Conservation (phyloP, 2,113 vertebrate genomes). For the Spea bombifrons region DNA sequence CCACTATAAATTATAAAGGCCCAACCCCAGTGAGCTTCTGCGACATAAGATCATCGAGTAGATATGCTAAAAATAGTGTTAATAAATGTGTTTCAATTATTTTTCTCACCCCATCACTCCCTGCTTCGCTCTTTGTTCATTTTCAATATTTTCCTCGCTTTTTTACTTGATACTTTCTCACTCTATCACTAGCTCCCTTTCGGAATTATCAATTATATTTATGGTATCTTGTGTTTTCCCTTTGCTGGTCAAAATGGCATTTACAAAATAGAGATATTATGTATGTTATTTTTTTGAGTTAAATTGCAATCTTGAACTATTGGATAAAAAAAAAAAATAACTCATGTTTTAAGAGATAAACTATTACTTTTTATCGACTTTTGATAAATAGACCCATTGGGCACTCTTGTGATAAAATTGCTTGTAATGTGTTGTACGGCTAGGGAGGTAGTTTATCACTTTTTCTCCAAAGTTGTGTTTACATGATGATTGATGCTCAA, state of each 20-base stretch:
- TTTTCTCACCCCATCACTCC: too few species aligned
- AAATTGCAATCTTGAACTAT: not conserved
- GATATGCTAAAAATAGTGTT: too few species aligned
- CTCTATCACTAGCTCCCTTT: too few species aligned
- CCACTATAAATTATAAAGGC: too few species aligned
- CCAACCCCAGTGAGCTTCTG: too few species aligned
- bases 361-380: not conserved
- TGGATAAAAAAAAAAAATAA: not conserved
- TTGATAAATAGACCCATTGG: constrained; percentile 1
- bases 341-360: not conserved
- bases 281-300: not conserved
- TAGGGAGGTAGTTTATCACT: not conserved
- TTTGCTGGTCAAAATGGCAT: too few species aligned
- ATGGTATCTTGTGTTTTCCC: not conserved
- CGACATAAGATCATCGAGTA: too few species aligned
- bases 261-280: not conserved
- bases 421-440: not conserved
- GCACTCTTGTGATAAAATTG: constrained; percentile 1
- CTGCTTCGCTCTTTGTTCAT: too few species aligned
- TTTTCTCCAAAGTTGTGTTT: not conserved
- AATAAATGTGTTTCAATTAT: too few species aligned
- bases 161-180: too few species aligned
- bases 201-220: not conserved
- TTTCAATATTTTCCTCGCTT: too few species aligned
- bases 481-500: not conserved